Percentiles rank a stretch among this genome's conserved stretches.
These are phyloP conservation scores for Varanus komodoensis DNA, from an alignment of 2,113 vertebrate species.

Conservation along the genomic window DNA sequence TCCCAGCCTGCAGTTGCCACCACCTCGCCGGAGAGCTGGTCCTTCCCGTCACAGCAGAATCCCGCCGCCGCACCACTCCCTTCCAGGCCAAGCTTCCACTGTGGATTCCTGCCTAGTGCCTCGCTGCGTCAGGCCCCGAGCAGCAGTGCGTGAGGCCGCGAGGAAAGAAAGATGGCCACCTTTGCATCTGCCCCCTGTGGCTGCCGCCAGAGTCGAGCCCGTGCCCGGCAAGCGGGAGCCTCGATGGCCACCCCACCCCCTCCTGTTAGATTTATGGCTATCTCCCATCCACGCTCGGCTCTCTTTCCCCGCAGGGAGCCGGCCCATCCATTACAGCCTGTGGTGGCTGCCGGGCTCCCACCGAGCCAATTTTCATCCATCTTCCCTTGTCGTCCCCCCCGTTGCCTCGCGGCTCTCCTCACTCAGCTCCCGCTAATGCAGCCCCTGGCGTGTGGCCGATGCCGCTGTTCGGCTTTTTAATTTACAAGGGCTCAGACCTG, in stretches of 20 bases:
- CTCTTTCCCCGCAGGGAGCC: slow-evolving; percentile 18
- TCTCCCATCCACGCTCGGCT: slow-evolving; percentile 26
- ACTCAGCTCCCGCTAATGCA: slow-evolving; percentile 29
- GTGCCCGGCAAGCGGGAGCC: background rate
- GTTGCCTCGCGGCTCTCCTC: slow-evolving; percentile 1
- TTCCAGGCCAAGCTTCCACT: background rate
- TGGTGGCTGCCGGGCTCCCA: slow-evolving; percentile 29
- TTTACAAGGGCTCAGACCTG: slow-evolving; percentile 35
- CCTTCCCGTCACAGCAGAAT: background rate
- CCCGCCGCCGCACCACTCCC: background rate
- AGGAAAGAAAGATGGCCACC: background rate
- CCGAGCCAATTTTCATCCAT: slow-evolving; percentile 44
- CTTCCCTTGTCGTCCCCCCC: slow-evolving; percentile 7
- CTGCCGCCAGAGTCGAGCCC: background rate
- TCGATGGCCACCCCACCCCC: background rate
- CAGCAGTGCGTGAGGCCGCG: background rate
- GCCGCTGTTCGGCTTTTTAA: slow-evolving; percentile 38
- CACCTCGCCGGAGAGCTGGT: background rate
- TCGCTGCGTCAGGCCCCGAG: background rate
- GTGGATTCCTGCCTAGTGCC: background rate
- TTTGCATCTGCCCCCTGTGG: background rate
- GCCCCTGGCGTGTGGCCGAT: slow-evolving; percentile 25
- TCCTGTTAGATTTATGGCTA: slow-evolving; percentile 35
- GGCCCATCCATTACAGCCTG: slow-evolving; percentile 38
- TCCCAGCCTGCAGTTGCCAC: too few species aligned